Evolutionary conservation across 2,888 invertebrate genomes (phyloP), one percentile per base, ranked within the genome.

Genomic region (Acrocyrtus sp.): DNA sequence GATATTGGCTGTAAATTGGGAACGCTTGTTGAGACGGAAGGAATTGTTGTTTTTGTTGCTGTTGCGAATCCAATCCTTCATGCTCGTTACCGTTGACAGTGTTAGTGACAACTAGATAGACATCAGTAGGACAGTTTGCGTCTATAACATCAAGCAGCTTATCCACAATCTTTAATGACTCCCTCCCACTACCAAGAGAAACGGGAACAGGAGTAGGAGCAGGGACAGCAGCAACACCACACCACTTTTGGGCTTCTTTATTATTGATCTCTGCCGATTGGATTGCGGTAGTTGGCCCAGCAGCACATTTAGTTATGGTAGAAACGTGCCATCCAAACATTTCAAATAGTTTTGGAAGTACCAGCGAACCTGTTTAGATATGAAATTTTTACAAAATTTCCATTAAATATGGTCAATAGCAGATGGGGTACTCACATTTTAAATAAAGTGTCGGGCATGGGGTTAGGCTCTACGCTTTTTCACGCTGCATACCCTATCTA

Each of bases 101-200:
- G 41, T 58, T 57, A 22, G 58, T 51, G 67, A 67, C 41, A 67
- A 60, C 43, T 15, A 58, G 51, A 21, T n/a, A 50, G 12, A 34
- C 43, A 58, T 51, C 58, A 6, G 17, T 53, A 21, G 67, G 51
- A 67, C 67, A 67, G 51, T 26, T 58, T 51, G 67, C 53, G n/a
- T 67, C 67, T 22, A 67, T 48, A 58, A 67, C 58, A 51, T 58
- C 67, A 60, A 67, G 41, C 43, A 67, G 43, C 24, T 53, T 58
- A n/a, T 58, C 67, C 19, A 58, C 51, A 2, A 58, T 41, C 34
- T 21, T 58, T 60, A 67, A 53, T 19, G 58, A 58, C 15, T 58
- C 58, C 12, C 26, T 58, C 24, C 17, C 22, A 51, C 53, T 27
- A 27, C 10, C 17, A 8, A n/a, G n/a, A n/a, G n/a, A n/a, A n/a